Evolutionary conservation across 2,797 vertebrate genomes (phyloP).

Genomic region (Carcharodon carcharias): DNA sequence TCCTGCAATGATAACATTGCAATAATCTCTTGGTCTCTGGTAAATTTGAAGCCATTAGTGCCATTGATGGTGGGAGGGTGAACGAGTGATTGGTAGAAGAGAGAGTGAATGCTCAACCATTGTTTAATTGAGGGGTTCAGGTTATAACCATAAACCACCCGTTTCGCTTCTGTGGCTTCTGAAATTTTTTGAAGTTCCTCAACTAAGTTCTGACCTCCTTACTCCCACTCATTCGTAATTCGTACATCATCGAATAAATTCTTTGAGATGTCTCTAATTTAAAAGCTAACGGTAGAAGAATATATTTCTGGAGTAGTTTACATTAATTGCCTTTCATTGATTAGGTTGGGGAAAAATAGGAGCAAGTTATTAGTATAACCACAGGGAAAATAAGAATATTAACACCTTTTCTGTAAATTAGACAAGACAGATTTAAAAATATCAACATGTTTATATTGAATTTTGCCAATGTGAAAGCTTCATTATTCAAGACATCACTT

Average conservation of each 20-base stretch:
- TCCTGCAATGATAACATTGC: no score
- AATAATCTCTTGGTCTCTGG: no score
- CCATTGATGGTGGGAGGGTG: no score
- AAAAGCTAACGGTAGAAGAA: not conserved
- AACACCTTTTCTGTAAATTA: not conserved
- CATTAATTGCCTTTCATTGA: not conserved
- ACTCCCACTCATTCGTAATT: not conserved
- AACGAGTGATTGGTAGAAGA: not conserved
- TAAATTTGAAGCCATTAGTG: no score
- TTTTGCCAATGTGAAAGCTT: not conserved
- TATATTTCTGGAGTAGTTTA: not conserved
- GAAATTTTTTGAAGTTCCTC: not conserved
- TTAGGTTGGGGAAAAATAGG: not conserved
- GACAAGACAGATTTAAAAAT: not conserved
- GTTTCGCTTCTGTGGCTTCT: not conserved
- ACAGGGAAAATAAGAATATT: not conserved
- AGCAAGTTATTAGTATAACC: not conserved
- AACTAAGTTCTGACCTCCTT: not conserved
- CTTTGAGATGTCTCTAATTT: not conserved
- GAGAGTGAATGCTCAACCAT: not conserved
- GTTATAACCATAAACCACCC: not conserved
- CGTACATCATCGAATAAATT: not conserved
- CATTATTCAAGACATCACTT: not conserved
- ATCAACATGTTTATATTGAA: not conserved
- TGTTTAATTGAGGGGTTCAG: not conserved